Evolutionary conservation across 2,797 vertebrate species (phyloP).

Genomic region (Chaunax sp.): DNA sequence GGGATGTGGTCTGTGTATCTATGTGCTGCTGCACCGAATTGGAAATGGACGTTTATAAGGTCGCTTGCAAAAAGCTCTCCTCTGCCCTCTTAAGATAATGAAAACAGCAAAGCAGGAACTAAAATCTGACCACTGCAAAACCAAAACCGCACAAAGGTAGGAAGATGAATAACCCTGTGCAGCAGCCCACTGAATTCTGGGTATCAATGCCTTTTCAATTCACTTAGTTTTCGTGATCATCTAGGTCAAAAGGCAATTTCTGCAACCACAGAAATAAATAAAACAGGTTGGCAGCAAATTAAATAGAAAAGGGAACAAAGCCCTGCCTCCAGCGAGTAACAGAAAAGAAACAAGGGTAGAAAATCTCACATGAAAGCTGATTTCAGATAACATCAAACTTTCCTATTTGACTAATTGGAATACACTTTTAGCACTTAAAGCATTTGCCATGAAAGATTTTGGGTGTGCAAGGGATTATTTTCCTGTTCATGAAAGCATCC

Average conservation of each 20-base stretch:
- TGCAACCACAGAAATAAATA: conserved; percentile 82
- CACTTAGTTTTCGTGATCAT: conserved; percentile 81
- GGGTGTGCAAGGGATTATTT: conserved; percentile 65
- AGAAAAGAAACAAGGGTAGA: conserved; percentile 67
- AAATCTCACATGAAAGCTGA: conserved; percentile 82
- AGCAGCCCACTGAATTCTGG: conserved; percentile 68
- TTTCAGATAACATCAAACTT: conserved; percentile 83
- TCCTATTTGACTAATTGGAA: conserved; percentile 83
- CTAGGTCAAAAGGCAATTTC: conserved; percentile 85
- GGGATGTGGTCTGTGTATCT: conserved; percentile 23
- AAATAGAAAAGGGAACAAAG: conserved; percentile 82
- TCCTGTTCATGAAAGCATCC: conserved; percentile 50
- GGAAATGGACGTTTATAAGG: conserved; percentile 76
- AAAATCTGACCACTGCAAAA: conserved; percentile 77
- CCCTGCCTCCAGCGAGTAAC: conserved; percentile 74
- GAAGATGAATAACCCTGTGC: conserved; percentile 77
- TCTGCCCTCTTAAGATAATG: conserved; percentile 83
- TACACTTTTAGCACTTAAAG: conserved; percentile 76
- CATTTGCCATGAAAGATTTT: conserved; percentile 69
- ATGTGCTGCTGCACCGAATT: conserved; percentile 54
- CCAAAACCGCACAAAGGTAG: conserved; percentile 58
- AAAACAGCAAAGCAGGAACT: conserved; percentile 72
- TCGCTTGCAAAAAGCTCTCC: conserved; percentile 66
- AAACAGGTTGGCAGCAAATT: conserved; percentile 82
- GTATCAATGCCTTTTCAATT: conserved; percentile 83